These are phyloP conservation scores for Myotis findleyi DNA, from an alignment of 2,797 vertebrate species.

Conservation along the genomic window DNA sequence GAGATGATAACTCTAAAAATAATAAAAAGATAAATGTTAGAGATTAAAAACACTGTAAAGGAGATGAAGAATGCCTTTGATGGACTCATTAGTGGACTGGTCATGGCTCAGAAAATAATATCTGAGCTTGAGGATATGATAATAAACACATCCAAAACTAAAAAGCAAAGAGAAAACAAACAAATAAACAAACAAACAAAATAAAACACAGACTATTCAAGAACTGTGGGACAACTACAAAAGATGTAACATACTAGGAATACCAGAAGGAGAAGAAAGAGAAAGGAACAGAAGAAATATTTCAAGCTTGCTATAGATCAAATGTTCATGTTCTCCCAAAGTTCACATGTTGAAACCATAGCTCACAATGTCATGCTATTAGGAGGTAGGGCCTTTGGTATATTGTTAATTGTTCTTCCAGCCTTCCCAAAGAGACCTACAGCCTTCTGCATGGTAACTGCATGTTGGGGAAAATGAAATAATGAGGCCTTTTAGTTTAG, in stretches of 20 bases:
- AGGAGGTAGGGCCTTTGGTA: background rate
- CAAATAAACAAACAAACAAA: background rate
- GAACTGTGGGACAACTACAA: background rate
- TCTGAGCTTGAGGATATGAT: background rate
- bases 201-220: background rate
- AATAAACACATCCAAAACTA: background rate
- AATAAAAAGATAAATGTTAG: background rate
- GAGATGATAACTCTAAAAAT: background rate
- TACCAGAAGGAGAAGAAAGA: background rate
- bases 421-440: background rate
- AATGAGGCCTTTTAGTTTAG: background rate
- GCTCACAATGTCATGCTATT: background rate
- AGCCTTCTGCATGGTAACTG: background rate
- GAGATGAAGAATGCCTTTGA: background rate
- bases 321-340: background rate
- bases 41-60: background rate
- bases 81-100: background rate
- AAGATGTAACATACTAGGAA: background rate
- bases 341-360: background rate
- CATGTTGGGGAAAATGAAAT: background rate
- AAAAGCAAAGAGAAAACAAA: background rate
- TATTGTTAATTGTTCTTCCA: constrained; percentile 6
- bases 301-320: background rate
- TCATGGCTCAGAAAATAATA: background rate
- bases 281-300: background rate